Conservation (phyloP, 2,888 invertebrate genomes). For the Pammene aurita region DNA sequence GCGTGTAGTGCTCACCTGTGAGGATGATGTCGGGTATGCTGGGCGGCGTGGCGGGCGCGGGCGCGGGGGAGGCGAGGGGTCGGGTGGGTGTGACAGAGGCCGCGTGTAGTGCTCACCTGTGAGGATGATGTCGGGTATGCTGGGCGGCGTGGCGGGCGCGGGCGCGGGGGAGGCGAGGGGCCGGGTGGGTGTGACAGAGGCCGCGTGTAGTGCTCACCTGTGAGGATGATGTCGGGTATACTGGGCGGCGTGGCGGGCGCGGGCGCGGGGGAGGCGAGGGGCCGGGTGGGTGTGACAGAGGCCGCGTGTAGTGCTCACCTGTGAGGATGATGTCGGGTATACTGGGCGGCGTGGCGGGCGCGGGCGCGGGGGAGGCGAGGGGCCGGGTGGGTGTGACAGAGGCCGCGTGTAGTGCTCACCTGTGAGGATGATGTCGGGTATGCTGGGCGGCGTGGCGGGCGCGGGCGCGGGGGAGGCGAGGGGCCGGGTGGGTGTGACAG, state of each 20-base stretch:
- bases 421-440: too few relatives aligned
- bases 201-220: conserved; percentile 53
- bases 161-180: conserved; percentile 60
- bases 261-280: conserved; percentile 60
- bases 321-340: conserved; percentile 11
- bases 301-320: conserved; percentile 35
- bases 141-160: conserved; percentile 80
- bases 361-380: conserved; percentile 61
- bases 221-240: conserved; percentile 16
- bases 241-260: conserved; percentile 81
- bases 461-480: too few relatives aligned
- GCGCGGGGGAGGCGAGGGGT: conserved; percentile 59
- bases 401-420: too few relatives aligned
- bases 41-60: conserved; percentile 81
- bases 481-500: too few relatives aligned
- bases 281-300: background rate
- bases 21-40: conserved; percentile 8
- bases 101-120: conserved; percentile 53
- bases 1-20: conserved; percentile 36
- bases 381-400: conserved; percentile 39
- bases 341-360: conserved; percentile 80
- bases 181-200: conserved; percentile 50
- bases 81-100: conserved; percentile 47
- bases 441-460: too few relatives aligned
- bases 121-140: conserved; percentile 18